Conservation (phyloP, 2,113 vertebrate genomes). For the Neolamprologus falcicula region DNA sequence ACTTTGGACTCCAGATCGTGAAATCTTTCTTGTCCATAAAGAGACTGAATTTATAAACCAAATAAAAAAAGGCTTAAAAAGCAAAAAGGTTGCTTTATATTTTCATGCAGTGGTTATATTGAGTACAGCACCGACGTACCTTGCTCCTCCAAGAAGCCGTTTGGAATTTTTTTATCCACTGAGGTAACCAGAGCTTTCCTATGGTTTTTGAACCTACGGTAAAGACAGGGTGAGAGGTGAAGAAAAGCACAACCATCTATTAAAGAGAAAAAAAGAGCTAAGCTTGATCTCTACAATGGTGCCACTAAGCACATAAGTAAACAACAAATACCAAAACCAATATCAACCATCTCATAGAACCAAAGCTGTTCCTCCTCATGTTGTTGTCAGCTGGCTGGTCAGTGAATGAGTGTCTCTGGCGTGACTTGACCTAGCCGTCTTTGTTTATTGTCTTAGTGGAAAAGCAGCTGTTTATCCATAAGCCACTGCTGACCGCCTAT, state of each 20-base stretch:
- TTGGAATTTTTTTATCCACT: constrained; percentile 92
- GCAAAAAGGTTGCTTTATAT: constrained; percentile 26
- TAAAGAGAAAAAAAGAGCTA: neutral
- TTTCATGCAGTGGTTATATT: constrained; percentile 20
- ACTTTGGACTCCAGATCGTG: constrained; percentile 17
- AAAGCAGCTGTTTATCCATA: constrained; percentile 61
- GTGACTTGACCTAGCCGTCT: constrained; percentile 31
- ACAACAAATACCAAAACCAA: constrained; percentile 30
- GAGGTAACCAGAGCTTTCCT: constrained; percentile 86
- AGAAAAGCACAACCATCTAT: neutral
- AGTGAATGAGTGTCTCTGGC: constrained; percentile 8
- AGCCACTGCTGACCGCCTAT: constrained; percentile 26
- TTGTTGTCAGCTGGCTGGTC: neutral
- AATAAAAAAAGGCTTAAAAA: constrained; percentile 38
- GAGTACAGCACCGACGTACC: constrained; percentile 67
- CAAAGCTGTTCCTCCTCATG: constrained; percentile 79
- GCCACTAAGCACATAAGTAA: neutral
- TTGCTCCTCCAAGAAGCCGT: constrained; percentile 94
- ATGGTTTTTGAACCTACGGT: constrained; percentile 84
- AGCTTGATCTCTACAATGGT: neutral
- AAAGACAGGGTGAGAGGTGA: neutral
- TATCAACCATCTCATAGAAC: constrained; percentile 69
- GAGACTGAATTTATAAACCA: constrained; percentile 35
- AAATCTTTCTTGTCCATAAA: constrained; percentile 34
- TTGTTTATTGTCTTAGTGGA: constrained; percentile 45